Evolutionary conservation across 1,140 invertebrate species (phyloP), one percentile per base, ranked within the genome.

Genomic region (Venturia canescens): DNA sequence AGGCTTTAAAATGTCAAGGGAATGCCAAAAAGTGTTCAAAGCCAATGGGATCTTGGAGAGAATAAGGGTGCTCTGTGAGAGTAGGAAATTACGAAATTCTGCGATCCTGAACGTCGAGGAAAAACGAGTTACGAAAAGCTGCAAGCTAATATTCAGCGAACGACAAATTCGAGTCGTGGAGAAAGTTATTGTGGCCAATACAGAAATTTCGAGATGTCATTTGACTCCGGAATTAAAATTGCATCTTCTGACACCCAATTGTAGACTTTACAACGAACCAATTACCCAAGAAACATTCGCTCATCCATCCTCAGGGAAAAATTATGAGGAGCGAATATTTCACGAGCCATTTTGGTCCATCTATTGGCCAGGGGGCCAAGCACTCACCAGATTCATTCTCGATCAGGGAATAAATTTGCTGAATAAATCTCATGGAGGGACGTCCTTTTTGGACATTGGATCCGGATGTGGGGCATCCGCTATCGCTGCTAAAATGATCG

Each of bases 331-430:
- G 53, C 48, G 26, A 34, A 29, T 80, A 60, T 84, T 89, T 21
- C 63, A 50, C 11, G 89, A 94, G 53, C 93, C 93, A 0, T 94
- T 92, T 84, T 94, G 93, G 93, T 93, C 91, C 0, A 94, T 94
- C 84, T 94, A 94, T 82, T 94, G 94, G 93, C 93, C 93, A 0
- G 94, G 94, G 1, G 94, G 93, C 4, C 93, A 94, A 78, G 93
- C 91, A 48, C 87, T 93, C 34, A 87, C 92, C 0, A 92, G 92
- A 90, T 94, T 87, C 82, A 78, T 87, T 29, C 78, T 93, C 7
- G 87, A 88, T 26, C 78, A 84, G 27, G 85, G 84, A 48, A 23
- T 31, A 26, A 26, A 71, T 29, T 67, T 84, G 23, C 84, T 23
- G 48, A 21, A 15, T 5, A 34, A 74, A 5, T 21, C 60, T 34